Evolutionary conservation across 2,113 vertebrate genomes (phyloP).

Genomic region (Corvus cornix): DNA sequence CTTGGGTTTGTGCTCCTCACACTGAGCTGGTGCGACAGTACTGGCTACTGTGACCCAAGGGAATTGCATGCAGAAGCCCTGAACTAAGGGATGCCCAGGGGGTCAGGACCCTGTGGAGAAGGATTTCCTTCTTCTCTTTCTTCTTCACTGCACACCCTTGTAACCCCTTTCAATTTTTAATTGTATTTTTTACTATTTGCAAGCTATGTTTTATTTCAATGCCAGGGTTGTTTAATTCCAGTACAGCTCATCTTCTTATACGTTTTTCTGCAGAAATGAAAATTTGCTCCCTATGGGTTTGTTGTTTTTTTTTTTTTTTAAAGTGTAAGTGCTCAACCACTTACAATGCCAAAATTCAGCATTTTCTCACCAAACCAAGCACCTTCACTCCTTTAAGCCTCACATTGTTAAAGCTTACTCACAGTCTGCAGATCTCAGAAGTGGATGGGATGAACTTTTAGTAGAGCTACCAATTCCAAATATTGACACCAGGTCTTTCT

Average conservation of each 20-base stretch:
- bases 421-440: background rate
- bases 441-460: background rate
- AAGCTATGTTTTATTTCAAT: background rate
- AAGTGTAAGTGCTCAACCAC: background rate
- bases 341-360: background rate
- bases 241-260: background rate
- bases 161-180: background rate
- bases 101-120: background rate
- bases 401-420: background rate
- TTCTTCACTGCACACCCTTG: background rate
- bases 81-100: background rate
- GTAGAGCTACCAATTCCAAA: background rate
- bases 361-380: background rate
- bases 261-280: background rate
- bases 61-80: background rate
- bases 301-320: background rate
- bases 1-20: background rate
- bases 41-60: background rate
- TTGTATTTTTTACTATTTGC: background rate
- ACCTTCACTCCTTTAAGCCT: background rate
- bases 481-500: background rate
- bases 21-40: background rate
- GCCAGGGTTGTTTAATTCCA: background rate
- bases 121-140: background rate
- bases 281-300: background rate